Evolutionary conservation across 2,113 vertebrate species (phyloP), one percentile per base, ranked within the genome.

Genomic region (Zeus faber): DNA sequence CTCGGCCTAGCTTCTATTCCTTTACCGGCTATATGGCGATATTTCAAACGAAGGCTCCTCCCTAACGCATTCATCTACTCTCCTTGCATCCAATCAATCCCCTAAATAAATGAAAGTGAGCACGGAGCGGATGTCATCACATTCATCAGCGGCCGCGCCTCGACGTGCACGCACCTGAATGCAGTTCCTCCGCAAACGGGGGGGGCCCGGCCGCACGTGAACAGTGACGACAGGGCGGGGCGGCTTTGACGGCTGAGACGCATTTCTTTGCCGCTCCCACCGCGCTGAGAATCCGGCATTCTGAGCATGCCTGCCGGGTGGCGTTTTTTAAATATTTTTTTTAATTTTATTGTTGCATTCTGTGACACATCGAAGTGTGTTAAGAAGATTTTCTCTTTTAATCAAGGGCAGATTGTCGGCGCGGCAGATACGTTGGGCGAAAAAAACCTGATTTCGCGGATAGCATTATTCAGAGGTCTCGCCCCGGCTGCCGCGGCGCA

Each of bases 11-110:
- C 70, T 74, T 51, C 72, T 77, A 80, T 9, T 78, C 77, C 80
- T 67, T 74, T 74, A 62, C 64, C 71, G 77, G 74, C 77, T 81
- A 47, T 64, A 69, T 54, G 62, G 76, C 71, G 66, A 85, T 84
- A 82, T 80, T 67, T 89, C 81, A 86, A 80, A 80, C 54, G 65
- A 76, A 75, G 71, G 71, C 61, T 71, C 76, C 70, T 72, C 81
- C 72, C 74, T 61, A 74, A 70, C 79, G 73, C 77, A 86, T 87
- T 80, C 53, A 72, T 86, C 85, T 82, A 26, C 66, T 67, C 69
- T 59, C 59, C 65, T 62, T 62, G 76, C 75, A 68, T 80, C 81
- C 69, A 85, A 88, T 89, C 85, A 81, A 87, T 86, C 82, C 77
- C 58, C 61, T 57, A 69, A 87, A 85, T 83, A 81, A 84, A 88